A percentile compares a stretch with the other conserved stretches of the same genome.
phyloP scores from a whole-genome alignment of 30 jellyfish, hydroid and myxozoan species.

The Aurelia sp. region DNA sequence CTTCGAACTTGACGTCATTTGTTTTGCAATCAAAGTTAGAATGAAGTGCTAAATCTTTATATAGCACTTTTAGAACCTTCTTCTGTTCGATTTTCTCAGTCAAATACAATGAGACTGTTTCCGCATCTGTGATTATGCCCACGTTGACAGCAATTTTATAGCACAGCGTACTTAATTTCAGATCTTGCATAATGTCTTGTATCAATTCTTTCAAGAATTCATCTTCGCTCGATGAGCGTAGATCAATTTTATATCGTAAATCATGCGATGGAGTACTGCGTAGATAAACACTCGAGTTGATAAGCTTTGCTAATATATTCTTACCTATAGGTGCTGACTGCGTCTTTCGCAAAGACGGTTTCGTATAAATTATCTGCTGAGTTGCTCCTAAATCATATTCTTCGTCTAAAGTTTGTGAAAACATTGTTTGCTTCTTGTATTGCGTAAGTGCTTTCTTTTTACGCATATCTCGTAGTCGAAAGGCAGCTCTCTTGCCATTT shows the following conservation, averaged over 20 bases:
- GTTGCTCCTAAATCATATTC: constrained; percentile 6
- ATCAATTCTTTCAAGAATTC: constrained; percentile 67
- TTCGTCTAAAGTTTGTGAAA: constrained; percentile 9
- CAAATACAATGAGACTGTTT: constrained; percentile 63
- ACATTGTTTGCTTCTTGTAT: background rate
- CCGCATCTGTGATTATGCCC: constrained; percentile 71
- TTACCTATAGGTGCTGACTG: constrained; percentile 81
- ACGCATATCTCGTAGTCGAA: constrained; percentile 63
- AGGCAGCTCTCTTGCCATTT: constrained; percentile 46
- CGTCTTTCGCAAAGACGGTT: constrained; percentile 70
- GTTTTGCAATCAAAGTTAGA: constrained; percentile 9
- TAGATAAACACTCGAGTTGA: constrained; percentile 77
- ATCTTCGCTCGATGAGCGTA: constrained; percentile 60
- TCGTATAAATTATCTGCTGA: constrained; percentile 2
- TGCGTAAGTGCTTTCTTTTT: constrained; percentile 45
- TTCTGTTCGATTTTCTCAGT: constrained; percentile 44
- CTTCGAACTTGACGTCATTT: background rate
- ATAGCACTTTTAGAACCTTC: constrained; percentile 31
- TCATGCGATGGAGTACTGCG: constrained; percentile 49
- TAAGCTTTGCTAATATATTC: constrained; percentile 54
- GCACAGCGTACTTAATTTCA: constrained; percentile 75
- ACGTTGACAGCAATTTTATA: constrained; percentile 55
- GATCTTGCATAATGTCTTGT: constrained; percentile 74
- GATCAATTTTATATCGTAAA: constrained; percentile 31
- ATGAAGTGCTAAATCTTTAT: constrained; percentile 25